These are phyloP conservation scores for Fundulus diaphanus DNA, from an alignment of 2,797 vertebrate genomes.

Conservation along the genomic window DNA sequence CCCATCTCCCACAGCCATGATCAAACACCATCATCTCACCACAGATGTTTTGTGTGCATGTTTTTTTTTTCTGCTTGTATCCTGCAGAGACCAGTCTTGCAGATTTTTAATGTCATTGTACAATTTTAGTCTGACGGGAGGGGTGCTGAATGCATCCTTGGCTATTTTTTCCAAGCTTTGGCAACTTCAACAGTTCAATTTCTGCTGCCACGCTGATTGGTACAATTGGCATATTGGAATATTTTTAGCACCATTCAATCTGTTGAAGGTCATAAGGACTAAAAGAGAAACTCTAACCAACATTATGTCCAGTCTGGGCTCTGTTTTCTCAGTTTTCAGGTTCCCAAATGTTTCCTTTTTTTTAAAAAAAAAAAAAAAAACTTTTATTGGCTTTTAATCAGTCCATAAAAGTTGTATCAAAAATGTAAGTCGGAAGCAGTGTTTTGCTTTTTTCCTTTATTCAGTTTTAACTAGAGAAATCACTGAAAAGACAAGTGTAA, in stretches of 20 bases:
- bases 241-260: neutral
- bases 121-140: neutral
- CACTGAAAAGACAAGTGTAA: slow-evolving; percentile 64
- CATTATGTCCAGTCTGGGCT: neutral
- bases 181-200: neutral
- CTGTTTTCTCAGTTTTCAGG: too few relatives aligned
- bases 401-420: slow-evolving; percentile 10
- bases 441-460: slow-evolving; percentile 4
- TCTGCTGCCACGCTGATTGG: neutral
- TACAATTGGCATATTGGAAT: neutral
- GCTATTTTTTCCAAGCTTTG: neutral
- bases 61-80: neutral
- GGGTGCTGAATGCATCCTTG: neutral
- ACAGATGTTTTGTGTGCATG: neutral
- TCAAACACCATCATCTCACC: neutral
- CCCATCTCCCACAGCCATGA: neutral
- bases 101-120: neutral
- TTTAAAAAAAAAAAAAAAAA: too few relatives aligned
- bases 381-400: slow-evolving; percentile 16
- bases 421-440: slow-evolving; percentile 1
- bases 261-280: neutral
- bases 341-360: slow-evolving; percentile 2
- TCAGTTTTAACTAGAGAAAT: neutral
- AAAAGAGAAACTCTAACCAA: neutral
- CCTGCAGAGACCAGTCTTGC: neutral